Evolutionary conservation across 2,888 invertebrate genomes (phyloP).

Genomic region (Ligdia adustata): DNA sequence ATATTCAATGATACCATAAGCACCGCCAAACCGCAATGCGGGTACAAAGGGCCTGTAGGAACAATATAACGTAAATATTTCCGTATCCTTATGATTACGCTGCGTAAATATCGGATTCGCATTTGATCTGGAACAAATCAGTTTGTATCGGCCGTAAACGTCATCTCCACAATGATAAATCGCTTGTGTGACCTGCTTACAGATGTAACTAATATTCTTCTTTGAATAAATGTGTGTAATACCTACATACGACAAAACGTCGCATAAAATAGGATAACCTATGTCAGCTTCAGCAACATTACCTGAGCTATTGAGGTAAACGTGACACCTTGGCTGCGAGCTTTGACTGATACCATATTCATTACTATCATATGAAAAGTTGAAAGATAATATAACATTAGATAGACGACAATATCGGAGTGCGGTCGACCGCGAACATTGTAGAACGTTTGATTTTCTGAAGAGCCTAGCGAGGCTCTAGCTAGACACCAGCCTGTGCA

Average conservation of each 20-base stretch:
- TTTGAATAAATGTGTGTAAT: constrained; percentile 33
- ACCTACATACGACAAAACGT: constrained; percentile 38
- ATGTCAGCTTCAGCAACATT: constrained; percentile 10
- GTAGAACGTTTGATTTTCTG: too few relatives aligned
- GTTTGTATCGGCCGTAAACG: constrained; percentile 62
- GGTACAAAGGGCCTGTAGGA: constrained; percentile 21
- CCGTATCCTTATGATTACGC: constrained; percentile 48
- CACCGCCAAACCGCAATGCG: constrained; percentile 17
- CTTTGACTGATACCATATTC: too few relatives aligned
- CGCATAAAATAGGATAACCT: constrained; percentile 29
- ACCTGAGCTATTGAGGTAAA: constrained; percentile 2
- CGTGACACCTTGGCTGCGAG: constrained; percentile 3
- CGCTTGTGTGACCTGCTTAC: constrained; percentile 61
- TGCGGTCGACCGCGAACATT: too few relatives aligned
- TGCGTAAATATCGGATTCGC: constrained; percentile 63
- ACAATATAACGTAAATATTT: constrained; percentile 42
- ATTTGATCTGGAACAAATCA: constrained; percentile 69
- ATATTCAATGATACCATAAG: background rate
- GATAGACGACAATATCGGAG: too few relatives aligned
- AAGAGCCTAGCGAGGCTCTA: too few relatives aligned
- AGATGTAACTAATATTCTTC: constrained; percentile 46
- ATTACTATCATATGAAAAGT: too few relatives aligned
- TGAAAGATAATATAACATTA: too few relatives aligned
- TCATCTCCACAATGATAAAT: constrained; percentile 66
- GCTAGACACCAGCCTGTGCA: too few relatives aligned